These are phyloP conservation scores for Aporophyla nigra DNA, from an alignment of 2,888 invertebrate genomes.

Conservation along the genomic window DNA sequence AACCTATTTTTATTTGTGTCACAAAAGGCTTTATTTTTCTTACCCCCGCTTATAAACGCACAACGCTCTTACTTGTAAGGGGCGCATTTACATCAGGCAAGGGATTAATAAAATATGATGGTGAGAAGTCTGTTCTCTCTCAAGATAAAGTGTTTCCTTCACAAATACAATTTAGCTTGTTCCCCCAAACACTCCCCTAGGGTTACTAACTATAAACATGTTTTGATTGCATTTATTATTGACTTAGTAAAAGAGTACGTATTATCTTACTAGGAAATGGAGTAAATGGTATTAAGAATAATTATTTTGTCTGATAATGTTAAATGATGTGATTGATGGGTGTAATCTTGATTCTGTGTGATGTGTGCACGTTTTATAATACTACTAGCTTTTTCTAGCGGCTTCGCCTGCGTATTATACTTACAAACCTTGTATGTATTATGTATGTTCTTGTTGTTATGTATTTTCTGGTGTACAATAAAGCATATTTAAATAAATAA, in stretches of 20 bases:
- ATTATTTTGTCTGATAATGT: not conserved
- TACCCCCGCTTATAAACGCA: conserved; percentile 13
- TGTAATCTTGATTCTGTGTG: not conserved
- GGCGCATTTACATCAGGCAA: conserved; percentile 56
- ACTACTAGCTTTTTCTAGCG: no score
- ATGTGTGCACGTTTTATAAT: no score
- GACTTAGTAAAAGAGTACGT: conserved; percentile 20
- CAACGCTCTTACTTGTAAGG: conserved; percentile 26
- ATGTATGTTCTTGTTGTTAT: no score
- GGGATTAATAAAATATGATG: conserved; percentile 68
- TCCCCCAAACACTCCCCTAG: conserved; percentile 34
- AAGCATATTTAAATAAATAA: no score
- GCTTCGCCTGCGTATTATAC: no score
- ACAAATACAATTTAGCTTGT: conserved; percentile 56
- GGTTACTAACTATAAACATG: conserved; percentile 48
- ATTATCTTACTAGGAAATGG: conserved; percentile 17
- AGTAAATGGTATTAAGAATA: conserved; percentile 4
- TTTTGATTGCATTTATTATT: conserved; percentile 58
- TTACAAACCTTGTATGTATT: no score
- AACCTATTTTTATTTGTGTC: not conserved
- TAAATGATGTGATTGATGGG: conserved; percentile 1
- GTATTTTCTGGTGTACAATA: no score
- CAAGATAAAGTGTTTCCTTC: conserved; percentile 52
- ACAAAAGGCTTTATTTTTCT: not conserved
- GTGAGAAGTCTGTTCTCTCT: conserved; percentile 52